Evolutionary conservation across 2,888 invertebrate genomes (phyloP), one percentile per base, ranked within the genome.

Genomic region (Ceraclea dissimilis): DNA sequence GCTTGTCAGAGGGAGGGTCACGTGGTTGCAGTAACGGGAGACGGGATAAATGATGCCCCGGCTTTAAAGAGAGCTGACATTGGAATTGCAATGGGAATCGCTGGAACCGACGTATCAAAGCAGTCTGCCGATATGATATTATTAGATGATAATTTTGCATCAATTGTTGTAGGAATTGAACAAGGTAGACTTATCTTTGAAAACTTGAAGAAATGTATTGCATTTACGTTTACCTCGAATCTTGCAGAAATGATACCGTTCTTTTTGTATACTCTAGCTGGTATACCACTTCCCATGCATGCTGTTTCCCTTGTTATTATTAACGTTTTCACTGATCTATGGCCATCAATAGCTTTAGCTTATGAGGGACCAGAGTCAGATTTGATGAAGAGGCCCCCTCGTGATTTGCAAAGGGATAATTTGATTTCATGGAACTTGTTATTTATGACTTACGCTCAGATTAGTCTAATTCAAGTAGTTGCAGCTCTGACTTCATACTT

Each of bases 81-180:
- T 56, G 89, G 89, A 20, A 81, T 89, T 19, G 87, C 88, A 0
- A 89, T 89, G 88, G 88, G 88, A 8, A 88, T 89, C 52, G 80
- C 80, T 17, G 88, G 88, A 1, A 84, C 86, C 2, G 88, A 89
- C 67, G 88, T 85, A 6, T 87, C 87, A 0, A 93, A 93, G 70
- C 90, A 91, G 71, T 91, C 93, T 0, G 92, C 93, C 2, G 93
- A 93, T 69, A 93, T 93, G 91, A 91, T 93, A 64, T 74, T 93
- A 22, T 73, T 93, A 65, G 92, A 93, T 65, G 92, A 93, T 67
- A 91, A 92, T 71, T 93, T 93, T 68, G 85, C 90, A 1, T 91
- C 92, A 0, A 92, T 93, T 62, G 90, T 93, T 1, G 82, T 86
- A 2, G 92, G 92, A 17, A 85, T 93, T 2, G 85, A 91, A 68